Evolutionary conservation across 2,113 vertebrate species (phyloP).

Genomic region (Tupaia tana): DNA sequence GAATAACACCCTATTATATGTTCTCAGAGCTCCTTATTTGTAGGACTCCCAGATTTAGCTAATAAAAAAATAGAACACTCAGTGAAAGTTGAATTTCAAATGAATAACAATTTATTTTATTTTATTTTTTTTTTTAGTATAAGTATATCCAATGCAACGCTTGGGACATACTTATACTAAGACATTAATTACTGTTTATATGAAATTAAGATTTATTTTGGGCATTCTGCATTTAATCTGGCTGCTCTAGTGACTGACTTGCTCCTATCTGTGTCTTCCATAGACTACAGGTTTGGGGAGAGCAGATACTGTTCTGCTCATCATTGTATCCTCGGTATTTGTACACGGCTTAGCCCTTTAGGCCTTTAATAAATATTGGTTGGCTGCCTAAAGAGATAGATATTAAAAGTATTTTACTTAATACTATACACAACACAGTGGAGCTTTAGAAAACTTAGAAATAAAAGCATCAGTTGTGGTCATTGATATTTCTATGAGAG

Average conservation of each 20-base stretch:
- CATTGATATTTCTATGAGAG: background rate
- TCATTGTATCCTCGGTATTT: background rate
- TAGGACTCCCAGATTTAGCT: background rate
- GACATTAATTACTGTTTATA: background rate
- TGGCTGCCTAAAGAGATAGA: background rate
- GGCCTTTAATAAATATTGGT: background rate
- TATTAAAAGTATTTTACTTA: background rate
- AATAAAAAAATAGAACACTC: background rate
- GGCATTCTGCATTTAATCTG: background rate
- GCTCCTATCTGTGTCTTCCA: background rate
- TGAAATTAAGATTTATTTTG: conserved; percentile 1
- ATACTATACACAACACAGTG: background rate
- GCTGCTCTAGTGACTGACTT: background rate
- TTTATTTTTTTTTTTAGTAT: background rate
- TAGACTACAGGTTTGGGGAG: background rate
- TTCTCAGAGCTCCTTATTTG: background rate
- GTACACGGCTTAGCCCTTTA: background rate
- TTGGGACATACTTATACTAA: background rate
- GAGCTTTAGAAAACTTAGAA: background rate
- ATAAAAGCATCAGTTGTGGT: background rate
- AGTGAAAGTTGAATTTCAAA: conserved; percentile 12
- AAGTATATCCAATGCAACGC: background rate
- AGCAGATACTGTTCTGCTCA: background rate
- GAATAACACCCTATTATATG: background rate
- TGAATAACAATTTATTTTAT: conserved; percentile 16